phyloP scores from a whole-genome alignment of 2,888 invertebrate genomes.

The Hyposoter dolosus region DNA sequence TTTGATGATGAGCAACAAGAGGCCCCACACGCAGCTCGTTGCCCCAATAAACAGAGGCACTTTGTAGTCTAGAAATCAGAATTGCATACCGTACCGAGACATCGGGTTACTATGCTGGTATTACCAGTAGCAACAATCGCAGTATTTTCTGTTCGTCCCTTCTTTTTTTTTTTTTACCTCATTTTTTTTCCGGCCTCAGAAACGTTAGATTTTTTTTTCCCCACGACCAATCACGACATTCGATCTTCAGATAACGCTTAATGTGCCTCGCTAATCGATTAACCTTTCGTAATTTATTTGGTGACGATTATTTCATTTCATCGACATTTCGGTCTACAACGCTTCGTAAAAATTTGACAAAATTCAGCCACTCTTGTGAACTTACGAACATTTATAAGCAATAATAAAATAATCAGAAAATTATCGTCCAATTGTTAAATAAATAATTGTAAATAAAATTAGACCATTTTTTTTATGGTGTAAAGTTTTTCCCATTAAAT shows the following conservation, averaged over 20 bases:
- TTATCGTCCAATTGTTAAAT: not conserved
- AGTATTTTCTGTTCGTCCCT: conserved; percentile 55
- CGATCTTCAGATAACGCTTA: not conserved
- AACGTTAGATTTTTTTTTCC: not conserved
- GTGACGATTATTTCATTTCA: not conserved
- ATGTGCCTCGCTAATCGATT: not conserved
- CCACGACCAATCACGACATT: not conserved
- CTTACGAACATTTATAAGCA: not conserved
- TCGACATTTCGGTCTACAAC: not conserved
- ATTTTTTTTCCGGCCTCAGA: conserved; percentile 13
- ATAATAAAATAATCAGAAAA: not conserved
- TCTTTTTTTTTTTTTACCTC: conserved; percentile 44
- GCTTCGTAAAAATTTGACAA: not conserved
- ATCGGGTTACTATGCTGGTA: conserved; percentile 81
- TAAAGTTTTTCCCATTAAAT: not conserved
- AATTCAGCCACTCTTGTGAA: not conserved
- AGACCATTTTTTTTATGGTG: not conserved
- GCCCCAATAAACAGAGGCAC: conserved; percentile 95
- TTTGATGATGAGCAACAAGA: conserved; percentile 91
- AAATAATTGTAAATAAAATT: not conserved
- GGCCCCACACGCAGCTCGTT: conserved; percentile 95
- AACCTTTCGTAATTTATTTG: not conserved
- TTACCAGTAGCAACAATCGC: conserved; percentile 71
- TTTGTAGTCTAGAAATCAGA: conserved; percentile 85
- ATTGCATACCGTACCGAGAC: conserved; percentile 84